Evolutionary conservation across 2,888 invertebrate species (phyloP), one percentile per base, ranked within the genome.

Genomic region (Rhagophthalmus giganteus): DNA sequence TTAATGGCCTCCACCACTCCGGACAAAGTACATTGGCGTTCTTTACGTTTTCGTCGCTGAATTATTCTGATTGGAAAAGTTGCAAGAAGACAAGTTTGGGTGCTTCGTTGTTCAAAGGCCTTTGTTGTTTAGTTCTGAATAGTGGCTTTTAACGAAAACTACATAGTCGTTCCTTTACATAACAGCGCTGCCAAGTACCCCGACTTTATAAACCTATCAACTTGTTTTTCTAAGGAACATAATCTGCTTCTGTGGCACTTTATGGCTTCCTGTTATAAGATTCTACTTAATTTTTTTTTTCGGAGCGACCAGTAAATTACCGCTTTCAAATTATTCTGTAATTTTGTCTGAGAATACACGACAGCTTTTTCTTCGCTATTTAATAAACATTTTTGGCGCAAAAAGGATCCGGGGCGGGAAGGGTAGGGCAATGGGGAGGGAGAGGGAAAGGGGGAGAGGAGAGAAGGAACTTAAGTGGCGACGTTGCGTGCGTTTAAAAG

Each of bases 191-290:
- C n/a, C 31, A 40, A 42, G 26, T 9, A 27, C 37, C 9, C 20
- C 25, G 33, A 50, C 37, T 49, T 50, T 38, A 51, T 45, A 45
- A 45, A 51, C 45, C 51, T 34, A 45, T 51, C 45, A 51, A 35
- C 34, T 33, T 51, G 51, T 51, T 46, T 52, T 52, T 45, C 35
- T 46, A 35, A 27, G 33, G 37, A 47, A 47, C 45, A 16, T 41
- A 52, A 52, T 46, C 46, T 37, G 35, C 44, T 24, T 46, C 52
- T 8, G 40, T 32, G 41, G 41, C 52, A 41, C 41, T 52, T 52
- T 46, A 47, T 52, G 47, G 47, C 44, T 52, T 52, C 52, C 52
- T 52, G 41, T 47, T 52, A 26, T 46, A 46, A 40, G 44, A 44
- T 41, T 35, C 33, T 31, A 38, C 33, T 42, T 40, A 25, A 45